A percentile compares a stretch with the other conserved stretches of the same genome.
Evolutionary conservation across 2,113 vertebrate species (phyloP).

Genomic region (Hyla sarda): DNA sequence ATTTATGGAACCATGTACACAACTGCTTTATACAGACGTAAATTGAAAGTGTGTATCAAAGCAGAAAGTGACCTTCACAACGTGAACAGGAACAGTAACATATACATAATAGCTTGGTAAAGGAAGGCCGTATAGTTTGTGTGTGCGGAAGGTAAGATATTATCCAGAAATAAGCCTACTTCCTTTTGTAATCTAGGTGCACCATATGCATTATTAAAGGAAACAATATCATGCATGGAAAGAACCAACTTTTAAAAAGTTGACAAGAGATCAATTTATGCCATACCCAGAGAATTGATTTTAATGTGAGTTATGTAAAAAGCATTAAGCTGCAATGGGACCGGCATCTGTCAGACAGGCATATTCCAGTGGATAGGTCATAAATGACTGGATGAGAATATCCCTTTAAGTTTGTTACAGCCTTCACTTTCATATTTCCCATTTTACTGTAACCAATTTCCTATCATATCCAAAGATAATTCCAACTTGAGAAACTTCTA

Average conservation of each 20-base stretch:
- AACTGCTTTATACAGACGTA: conserved; percentile 31
- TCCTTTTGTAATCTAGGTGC: neutral
- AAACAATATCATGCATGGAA: neutral
- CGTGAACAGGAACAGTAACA: neutral
- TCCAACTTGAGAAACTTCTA: no score
- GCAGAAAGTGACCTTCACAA: conserved; percentile 13
- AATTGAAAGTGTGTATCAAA: conserved; percentile 1
- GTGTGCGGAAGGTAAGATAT: neutral
- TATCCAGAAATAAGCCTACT: conserved; percentile 9
- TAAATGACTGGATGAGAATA: no score
- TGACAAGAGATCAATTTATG: no score
- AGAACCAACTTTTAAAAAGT: neutral
- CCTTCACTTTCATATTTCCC: no score
- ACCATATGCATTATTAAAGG: neutral
- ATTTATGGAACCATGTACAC: conserved; percentile 41
- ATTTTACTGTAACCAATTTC: no score
- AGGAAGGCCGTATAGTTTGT: neutral
- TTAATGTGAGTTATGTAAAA: no score
- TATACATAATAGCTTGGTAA: conserved; percentile 3
- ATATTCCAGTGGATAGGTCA: no score
- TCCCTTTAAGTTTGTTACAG: no score
- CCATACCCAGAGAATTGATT: no score
- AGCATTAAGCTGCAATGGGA: no score
- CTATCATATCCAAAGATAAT: no score
- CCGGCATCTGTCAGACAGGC: no score